These are phyloP conservation scores for Argyresthia goedartella DNA, from an alignment of 2,888 invertebrate species.

Conservation along the genomic window DNA sequence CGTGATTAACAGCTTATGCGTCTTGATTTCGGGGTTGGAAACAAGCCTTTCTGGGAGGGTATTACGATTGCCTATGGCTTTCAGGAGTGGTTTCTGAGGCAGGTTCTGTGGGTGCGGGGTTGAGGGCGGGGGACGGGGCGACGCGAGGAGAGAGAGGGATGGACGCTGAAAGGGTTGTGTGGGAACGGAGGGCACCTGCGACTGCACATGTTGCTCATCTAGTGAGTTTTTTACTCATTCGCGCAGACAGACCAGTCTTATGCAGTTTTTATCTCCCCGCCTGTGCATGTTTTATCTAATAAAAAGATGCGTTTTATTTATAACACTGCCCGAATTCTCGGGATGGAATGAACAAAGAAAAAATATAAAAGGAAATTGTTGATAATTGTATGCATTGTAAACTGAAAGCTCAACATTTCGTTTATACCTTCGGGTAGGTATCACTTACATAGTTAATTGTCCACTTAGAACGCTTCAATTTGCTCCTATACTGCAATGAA, in stretches of 20 bases:
- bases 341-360: too few relatives aligned
- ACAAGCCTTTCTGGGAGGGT: too few relatives aligned
- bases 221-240: constrained; percentile 58
- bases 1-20: constrained; percentile 13
- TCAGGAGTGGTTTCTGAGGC: constrained; percentile 24
- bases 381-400: too few relatives aligned
- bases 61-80: constrained; percentile 21
- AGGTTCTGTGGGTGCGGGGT: neutral
- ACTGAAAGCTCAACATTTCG: too few relatives aligned
- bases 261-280: constrained; percentile 47
- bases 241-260: constrained; percentile 57
- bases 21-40: too few relatives aligned
- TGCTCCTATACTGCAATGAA: constrained; percentile 9
- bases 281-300: neutral
- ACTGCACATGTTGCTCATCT: constrained; percentile 63
- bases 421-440: too few relatives aligned
- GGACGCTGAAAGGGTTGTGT: constrained; percentile 69
- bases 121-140: constrained; percentile 28
- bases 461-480: neutral
- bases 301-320: constrained; percentile 7
- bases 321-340: neutral
- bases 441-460: neutral
- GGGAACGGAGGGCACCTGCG: constrained; percentile 72
- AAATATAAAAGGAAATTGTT: too few relatives aligned
- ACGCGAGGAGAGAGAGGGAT: constrained; percentile 35